These are phyloP conservation scores for Spicauda simplicius DNA, from an alignment of 2,888 invertebrate genomes.

Conservation along the genomic window DNA sequence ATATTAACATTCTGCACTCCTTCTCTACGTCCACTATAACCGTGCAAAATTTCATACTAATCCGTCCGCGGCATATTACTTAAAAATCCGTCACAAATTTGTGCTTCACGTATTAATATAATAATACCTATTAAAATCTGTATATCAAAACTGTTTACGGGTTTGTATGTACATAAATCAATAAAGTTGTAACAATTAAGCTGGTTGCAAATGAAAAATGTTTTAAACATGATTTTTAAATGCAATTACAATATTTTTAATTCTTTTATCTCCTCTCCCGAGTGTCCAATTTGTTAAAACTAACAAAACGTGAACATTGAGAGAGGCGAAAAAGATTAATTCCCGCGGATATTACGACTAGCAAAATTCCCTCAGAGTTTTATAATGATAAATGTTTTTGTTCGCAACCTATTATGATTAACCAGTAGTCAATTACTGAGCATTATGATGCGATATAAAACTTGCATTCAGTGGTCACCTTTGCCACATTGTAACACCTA, in stretches of 20 bases:
- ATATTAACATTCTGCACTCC: too few relatives aligned
- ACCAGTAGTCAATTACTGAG: not conserved
- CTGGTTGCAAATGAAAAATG: not conserved
- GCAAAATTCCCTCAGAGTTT: not conserved
- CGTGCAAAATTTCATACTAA: too few relatives aligned
- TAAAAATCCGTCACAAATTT: too few relatives aligned
- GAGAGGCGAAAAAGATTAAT: slow-evolving; percentile 8
- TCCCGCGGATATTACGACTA: not conserved
- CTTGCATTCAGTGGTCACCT: too few relatives aligned
- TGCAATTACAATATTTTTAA: slow-evolving; percentile 1
- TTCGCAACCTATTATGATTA: not conserved
- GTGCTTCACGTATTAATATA: too few relatives aligned
- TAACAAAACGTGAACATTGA: not conserved
- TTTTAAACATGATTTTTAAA: slow-evolving; percentile 5
- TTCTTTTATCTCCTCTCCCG: not conserved
- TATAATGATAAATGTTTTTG: slow-evolving; percentile 5
- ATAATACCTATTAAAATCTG: too few relatives aligned
- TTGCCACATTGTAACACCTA: too few relatives aligned
- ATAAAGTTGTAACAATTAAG: not conserved
- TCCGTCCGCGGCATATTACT: too few relatives aligned
- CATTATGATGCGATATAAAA: too few relatives aligned
- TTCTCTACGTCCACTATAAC: too few relatives aligned
- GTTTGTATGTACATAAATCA: not conserved
- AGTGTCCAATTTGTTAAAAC: slow-evolving; percentile 15
- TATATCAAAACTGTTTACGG: too few relatives aligned